Conservation (phyloP, 35 echinoderm and acorn worm species). For the Anneissia japonica region DNA sequence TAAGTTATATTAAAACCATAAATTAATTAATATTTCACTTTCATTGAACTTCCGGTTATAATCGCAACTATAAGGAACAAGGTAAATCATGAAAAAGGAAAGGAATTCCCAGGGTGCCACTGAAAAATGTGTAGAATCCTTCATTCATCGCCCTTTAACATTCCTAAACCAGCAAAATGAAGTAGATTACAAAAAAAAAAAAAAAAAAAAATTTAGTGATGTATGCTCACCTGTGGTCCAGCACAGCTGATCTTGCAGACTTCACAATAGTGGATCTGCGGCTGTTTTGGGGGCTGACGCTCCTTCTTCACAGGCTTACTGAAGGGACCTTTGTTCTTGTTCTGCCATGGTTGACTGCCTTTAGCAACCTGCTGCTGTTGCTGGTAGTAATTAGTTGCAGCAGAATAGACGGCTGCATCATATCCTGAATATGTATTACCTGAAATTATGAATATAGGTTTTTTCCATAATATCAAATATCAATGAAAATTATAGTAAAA, state of each 20-base stretch:
- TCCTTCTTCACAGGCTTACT: slow-evolving; percentile 50
- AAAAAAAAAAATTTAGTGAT: neutral
- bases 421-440: slow-evolving; percentile 53
- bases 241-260: slow-evolving; percentile 99
- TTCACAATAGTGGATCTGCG: slow-evolving; percentile 96
- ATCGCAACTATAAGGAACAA: too few relatives aligned
- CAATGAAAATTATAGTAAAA: too few relatives aligned
- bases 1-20: too few relatives aligned
- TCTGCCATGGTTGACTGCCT: slow-evolving; percentile 33
- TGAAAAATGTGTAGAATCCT: too few relatives aligned
- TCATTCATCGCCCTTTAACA: too few relatives aligned
- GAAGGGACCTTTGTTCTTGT: slow-evolving; percentile 19
- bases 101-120: too few relatives aligned
- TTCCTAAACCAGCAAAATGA: too few relatives aligned
- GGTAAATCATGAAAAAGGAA: too few relatives aligned
- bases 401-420: slow-evolving; percentile 88
- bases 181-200: too few relatives aligned
- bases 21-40: too few relatives aligned
- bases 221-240: slow-evolving; percentile 71
- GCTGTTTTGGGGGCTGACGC: slow-evolving; percentile 67
- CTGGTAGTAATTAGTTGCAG: slow-evolving; percentile 93
- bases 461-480: too few relatives aligned
- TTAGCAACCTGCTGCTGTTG: slow-evolving; percentile 72
- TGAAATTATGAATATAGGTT: neutral
- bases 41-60: too few relatives aligned